A percentile compares a stretch with the other conserved stretches of the same genome.
Evolutionary conservation across 1,140 invertebrate species (phyloP).

Genomic region (Drosophila pectinifera): DNA sequence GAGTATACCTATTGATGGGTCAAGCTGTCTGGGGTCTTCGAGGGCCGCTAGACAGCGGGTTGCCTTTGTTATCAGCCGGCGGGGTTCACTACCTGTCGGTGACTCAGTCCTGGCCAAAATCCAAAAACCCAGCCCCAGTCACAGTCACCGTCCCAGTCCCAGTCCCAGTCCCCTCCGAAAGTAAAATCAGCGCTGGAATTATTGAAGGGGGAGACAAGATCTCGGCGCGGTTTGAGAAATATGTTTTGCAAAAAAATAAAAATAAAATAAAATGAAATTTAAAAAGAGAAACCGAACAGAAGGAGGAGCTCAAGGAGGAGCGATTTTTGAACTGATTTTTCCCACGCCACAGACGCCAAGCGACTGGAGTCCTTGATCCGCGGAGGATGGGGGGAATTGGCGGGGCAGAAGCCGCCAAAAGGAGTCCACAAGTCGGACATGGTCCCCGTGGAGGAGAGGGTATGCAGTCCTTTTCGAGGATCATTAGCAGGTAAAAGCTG

Average conservation of each 20-base stretch:
- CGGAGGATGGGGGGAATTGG: constrained; percentile 7
- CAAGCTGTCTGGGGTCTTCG: constrained; percentile 34
- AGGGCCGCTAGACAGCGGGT: constrained; percentile 47
- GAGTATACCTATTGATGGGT: constrained; percentile 17
- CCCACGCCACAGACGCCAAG: constrained; percentile 48
- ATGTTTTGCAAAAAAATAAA: constrained; percentile 47
- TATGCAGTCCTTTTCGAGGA: constrained; percentile 51
- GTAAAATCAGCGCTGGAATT: constrained; percentile 35
- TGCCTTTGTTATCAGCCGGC: constrained; percentile 52
- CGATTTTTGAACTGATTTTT: constrained; percentile 37
- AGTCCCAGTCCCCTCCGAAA: constrained; percentile 9
- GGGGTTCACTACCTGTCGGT: constrained; percentile 38
- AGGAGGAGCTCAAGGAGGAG: constrained; percentile 35
- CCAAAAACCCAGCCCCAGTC: constrained; percentile 4
- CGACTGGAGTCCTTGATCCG: constrained; percentile 37
- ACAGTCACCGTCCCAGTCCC: too few relatives aligned
- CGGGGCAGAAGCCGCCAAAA: constrained; percentile 37
- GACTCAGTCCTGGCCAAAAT: constrained; percentile 32
- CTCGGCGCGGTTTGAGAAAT: constrained; percentile 55
- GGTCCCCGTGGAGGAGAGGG: constrained; percentile 50
- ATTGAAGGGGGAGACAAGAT: constrained; percentile 74
- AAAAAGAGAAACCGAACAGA: constrained; percentile 40
- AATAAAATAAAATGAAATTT: constrained; percentile 10
- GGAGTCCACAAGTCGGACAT: constrained; percentile 52
- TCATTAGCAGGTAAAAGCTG: constrained; percentile 73